Evolutionary conservation across 2,888 invertebrate species (phyloP).

Genomic region (Pachycephus smyrnensis): DNA sequence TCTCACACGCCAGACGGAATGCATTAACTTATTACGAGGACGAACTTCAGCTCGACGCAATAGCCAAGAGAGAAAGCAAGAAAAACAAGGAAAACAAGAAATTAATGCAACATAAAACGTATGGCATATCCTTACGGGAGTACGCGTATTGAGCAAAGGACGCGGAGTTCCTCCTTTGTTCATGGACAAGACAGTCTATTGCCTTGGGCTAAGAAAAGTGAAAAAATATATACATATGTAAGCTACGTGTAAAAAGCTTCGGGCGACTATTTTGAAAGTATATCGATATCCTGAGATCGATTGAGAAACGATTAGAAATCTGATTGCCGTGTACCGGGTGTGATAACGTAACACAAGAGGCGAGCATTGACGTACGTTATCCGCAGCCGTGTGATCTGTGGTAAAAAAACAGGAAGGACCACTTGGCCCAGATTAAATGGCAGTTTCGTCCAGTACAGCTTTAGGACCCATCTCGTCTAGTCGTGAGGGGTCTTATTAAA

Average conservation of each 20-base stretch:
- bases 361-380: background rate
- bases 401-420: constrained; percentile 59
- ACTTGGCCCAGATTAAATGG: constrained; percentile 56
- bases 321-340: background rate
- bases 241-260: background rate
- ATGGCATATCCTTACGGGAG: background rate
- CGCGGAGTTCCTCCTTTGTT: background rate
- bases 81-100: background rate
- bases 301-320: background rate
- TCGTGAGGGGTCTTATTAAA: background rate
- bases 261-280: background rate
- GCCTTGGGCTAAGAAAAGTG: background rate
- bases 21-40: background rate
- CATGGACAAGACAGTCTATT: background rate
- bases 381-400: background rate
- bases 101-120: background rate
- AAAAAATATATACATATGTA: no score
- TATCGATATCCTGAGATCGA: background rate
- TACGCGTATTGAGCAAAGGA: background rate
- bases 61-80: background rate
- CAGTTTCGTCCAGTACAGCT: background rate
- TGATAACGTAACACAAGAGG: background rate
- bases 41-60: background rate
- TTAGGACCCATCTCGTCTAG: constrained; percentile 2
- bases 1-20: background rate